Percentiles rank a stretch among this genome's conserved stretches.
phyloP scores from a whole-genome alignment of 2,888 invertebrate species.

The Plemyria rubiginata region DNA sequence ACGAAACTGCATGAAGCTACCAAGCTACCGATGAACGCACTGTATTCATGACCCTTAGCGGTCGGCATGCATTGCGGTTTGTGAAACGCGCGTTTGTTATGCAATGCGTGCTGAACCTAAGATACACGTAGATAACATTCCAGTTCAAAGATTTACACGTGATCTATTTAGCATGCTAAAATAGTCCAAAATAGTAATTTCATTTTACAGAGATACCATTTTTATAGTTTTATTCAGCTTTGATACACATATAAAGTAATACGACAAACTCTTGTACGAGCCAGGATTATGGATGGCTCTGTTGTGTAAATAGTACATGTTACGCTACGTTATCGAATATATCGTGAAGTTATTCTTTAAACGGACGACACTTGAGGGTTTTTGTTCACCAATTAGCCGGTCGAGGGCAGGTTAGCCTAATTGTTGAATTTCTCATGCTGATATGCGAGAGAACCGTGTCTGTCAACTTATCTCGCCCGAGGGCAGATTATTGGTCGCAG shows the following conservation, averaged over 20 bases:
- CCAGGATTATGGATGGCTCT: no score
- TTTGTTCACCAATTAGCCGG: background rate
- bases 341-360: slow-evolving; percentile 6
- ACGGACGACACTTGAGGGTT: slow-evolving; percentile 3
- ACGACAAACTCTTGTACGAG: no score
- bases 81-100: background rate
- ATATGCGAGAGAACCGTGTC: no score
- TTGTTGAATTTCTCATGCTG: background rate
- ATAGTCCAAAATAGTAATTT: no score
- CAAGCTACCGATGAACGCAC: background rate
- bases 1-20: slow-evolving; percentile 25
- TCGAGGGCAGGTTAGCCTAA: background rate
- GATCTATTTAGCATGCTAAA: background rate
- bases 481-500: no score
- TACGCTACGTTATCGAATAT: no score
- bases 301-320: background rate
- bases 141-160: slow-evolving; percentile 2
- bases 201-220: no score
- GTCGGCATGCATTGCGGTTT: background rate
- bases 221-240: no score
- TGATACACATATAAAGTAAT: no score
- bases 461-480: no score
- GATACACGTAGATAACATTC: slow-evolving; percentile 3
- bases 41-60: background rate
- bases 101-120: background rate